Percentiles rank a stretch among this genome's conserved stretches.
Evolutionary conservation across 2,113 vertebrate genomes (phyloP).

Genomic region (Cottus gobio): DNA sequence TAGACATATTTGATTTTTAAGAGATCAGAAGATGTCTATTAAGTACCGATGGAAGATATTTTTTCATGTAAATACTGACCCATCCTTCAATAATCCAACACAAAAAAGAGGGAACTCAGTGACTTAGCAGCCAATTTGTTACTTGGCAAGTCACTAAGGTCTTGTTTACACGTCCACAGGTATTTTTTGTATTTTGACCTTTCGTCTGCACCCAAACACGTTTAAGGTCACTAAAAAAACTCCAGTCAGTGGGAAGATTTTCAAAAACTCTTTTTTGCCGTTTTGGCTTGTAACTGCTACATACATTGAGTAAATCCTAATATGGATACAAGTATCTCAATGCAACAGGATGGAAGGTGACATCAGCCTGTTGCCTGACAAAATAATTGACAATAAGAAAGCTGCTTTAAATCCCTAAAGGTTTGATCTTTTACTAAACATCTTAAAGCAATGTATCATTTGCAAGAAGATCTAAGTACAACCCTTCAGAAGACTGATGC

Average conservation of each 20-base stretch:
- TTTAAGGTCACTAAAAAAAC: neutral
- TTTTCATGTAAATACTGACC: neutral
- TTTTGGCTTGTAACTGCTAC: neutral
- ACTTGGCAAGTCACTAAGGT: neutral
- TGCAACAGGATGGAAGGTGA: neutral
- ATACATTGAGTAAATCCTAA: neutral
- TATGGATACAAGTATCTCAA: neutral
- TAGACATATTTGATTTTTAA: neutral
- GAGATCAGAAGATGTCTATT: neutral
- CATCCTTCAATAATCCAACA: neutral
- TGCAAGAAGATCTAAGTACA: neutral
- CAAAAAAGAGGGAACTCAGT: neutral
- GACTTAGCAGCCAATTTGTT: neutral
- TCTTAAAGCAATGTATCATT: neutral
- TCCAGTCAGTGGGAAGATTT: neutral
- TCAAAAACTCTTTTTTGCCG: neutral
- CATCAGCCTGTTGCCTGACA: neutral
- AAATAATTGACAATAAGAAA: neutral
- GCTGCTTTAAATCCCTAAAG: neutral
- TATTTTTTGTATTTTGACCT: neutral
- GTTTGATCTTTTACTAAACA: neutral
- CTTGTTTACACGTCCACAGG: neutral
- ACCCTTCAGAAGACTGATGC: slow-evolving; percentile 3
- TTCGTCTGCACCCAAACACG: no score
- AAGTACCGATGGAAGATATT: no score